Evolutionary conservation across 2,797 vertebrate genomes (phyloP).

Genomic region (Phataginus tricuspis): DNA sequence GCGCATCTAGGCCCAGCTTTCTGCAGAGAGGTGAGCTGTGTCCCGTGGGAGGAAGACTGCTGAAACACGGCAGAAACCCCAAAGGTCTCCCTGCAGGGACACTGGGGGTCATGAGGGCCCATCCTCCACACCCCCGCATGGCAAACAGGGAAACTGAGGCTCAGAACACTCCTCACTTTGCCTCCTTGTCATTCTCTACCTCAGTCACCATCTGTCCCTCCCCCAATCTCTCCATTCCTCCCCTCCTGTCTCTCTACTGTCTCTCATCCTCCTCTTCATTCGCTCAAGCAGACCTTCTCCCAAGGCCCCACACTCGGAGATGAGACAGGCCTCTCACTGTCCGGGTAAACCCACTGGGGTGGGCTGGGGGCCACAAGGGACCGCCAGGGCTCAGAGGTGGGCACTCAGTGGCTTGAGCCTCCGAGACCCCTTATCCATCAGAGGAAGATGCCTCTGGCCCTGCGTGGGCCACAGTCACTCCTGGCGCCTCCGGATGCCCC

Average conservation of each 20-base stretch:
- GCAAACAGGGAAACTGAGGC: neutral
- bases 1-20: neutral
- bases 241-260: neutral
- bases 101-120: neutral
- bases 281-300: neutral
- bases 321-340: neutral
- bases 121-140: neutral
- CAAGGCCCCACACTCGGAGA: neutral
- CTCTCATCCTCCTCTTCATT: neutral
- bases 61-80: neutral
- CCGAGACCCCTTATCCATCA: neutral
- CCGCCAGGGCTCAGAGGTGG: neutral
- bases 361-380: neutral
- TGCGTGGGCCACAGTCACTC: too few relatives aligned
- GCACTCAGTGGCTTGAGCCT: too few relatives aligned
- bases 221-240: neutral
- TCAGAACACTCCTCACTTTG: neutral
- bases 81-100: neutral
- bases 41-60: rapidly evolving
- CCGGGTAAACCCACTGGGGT: too few relatives aligned
- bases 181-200: neutral
- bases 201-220: neutral
- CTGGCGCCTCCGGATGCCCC: too few relatives aligned
- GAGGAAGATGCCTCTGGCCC: neutral
- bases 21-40: neutral